Base-by-base conservation (phyloP, 2,113 vertebrate species). In the Protobothrops flavoviridis region DNA sequence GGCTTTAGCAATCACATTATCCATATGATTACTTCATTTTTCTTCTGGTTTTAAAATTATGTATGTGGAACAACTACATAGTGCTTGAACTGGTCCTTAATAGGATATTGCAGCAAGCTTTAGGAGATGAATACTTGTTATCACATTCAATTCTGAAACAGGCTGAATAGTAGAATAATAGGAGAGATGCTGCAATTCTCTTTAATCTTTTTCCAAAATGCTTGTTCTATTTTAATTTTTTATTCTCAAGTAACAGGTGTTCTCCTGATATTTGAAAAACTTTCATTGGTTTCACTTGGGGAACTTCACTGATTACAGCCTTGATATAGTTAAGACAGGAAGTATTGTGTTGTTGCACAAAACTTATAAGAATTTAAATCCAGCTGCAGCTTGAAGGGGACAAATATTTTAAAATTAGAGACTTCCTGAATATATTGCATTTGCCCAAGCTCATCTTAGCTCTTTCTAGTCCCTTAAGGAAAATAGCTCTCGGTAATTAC, bases 381-480 rank as follows among this genome's bases (percentile, higher is more conserved):
- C 43, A 57, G 5, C 24, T 29, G n/a, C 50, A 59, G 52, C 52
- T n/a, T 91, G 15, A 89, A 93, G 12, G n/a, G 13, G 43, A 48
- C 55, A 43, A 93, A 52, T 43, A 33, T 89, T 91, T 89, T 85
- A 5, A 91, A 89, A 94, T 89, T 52, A 61, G n/a, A 85, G 85
- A 89, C 12, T 57, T 3, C 26, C 81, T 85, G 24, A 29, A 93
- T 50, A 87, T 57, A 48, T 89, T 85, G 15, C 43, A 39, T 92
- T 64, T 92, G 59, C 23, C 33, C 53, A 89, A 92, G 50, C 13
- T 64, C 24, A 45, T 89, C 24, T 45, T 45, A 81, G 17, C 52
- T 45, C 48, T 81, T 89, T 89, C 24, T 89, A 43, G 9, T 45
- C 39, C 20, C 48, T 17, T 15, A 23, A 56, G 23, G 2, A 55